phyloP scores from a whole-genome alignment of 2,113 vertebrate genomes.

The Triplophysa rosa region DNA sequence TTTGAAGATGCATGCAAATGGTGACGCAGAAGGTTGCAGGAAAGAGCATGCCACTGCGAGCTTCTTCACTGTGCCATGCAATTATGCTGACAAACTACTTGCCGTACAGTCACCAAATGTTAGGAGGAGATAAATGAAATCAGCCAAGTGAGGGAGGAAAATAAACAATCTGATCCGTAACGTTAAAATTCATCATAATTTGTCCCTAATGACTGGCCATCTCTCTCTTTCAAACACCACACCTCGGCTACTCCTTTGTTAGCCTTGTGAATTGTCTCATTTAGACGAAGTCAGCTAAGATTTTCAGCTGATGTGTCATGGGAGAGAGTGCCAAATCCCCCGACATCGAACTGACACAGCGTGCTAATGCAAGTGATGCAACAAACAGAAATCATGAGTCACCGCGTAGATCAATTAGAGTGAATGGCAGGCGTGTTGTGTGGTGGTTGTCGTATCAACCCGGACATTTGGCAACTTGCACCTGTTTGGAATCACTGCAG shows the following conservation, averaged over 20 bases:
- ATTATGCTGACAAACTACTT: slow-evolving; percentile 56
- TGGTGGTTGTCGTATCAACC: slow-evolving; percentile 12
- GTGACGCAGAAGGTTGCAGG: neutral
- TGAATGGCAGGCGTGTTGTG: slow-evolving; percentile 1
- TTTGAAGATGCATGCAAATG: slow-evolving; percentile 38
- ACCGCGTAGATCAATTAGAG: slow-evolving; percentile 47
- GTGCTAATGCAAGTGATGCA: slow-evolving; percentile 53
- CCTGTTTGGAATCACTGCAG: neutral
- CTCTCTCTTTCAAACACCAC: neutral
- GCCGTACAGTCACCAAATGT: slow-evolving; percentile 37
- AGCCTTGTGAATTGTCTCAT: slow-evolving; percentile 9
- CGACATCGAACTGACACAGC: slow-evolving; percentile 42
- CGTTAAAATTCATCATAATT: slow-evolving; percentile 48
- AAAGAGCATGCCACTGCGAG: slow-evolving; percentile 4
- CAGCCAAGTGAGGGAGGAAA: slow-evolving; percentile 25
- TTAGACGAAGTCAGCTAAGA: slow-evolving; percentile 30
- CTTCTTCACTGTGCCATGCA: slow-evolving; percentile 33
- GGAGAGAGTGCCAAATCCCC: slow-evolving; percentile 12
- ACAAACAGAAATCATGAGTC: slow-evolving; percentile 52
- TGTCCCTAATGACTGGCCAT: slow-evolving; percentile 34
- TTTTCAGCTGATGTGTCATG: slow-evolving; percentile 8
- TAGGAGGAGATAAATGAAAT: slow-evolving; percentile 48
- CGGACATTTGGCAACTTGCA: slow-evolving; percentile 11
- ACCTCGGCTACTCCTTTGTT: neutral
- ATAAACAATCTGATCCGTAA: slow-evolving; percentile 44